phyloP scores from a whole-genome alignment of 2,797 vertebrate genomes.

The Sparus aurata region DNA sequence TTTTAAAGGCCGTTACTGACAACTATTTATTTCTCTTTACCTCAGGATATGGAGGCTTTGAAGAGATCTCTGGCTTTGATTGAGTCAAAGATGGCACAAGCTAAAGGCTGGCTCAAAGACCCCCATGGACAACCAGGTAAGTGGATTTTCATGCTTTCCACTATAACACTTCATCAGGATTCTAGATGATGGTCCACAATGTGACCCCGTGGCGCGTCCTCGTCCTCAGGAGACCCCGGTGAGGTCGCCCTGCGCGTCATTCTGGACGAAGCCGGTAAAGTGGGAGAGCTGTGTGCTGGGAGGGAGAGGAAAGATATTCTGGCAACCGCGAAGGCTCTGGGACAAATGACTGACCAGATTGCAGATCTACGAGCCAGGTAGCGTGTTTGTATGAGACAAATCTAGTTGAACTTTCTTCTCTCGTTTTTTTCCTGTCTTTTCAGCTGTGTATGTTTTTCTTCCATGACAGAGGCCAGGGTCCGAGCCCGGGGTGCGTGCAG shows the following conservation, averaged over 20 bases:
- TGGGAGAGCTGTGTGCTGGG: constrained; percentile 96
- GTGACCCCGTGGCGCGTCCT: constrained; percentile 4
- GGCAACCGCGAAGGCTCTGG: constrained; percentile 92
- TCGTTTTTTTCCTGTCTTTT: constrained; percentile 8
- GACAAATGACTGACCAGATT: constrained; percentile 96
- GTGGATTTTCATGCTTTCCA: neutral
- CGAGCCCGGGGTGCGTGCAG: constrained; percentile 83
- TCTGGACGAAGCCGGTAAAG: constrained; percentile 96
- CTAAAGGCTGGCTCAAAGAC: constrained; percentile 96
- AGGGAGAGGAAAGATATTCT: constrained; percentile 96
- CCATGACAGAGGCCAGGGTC: constrained; percentile 78
- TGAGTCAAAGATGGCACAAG: constrained; percentile 96
- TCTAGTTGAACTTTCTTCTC: neutral
- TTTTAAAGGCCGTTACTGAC: neutral
- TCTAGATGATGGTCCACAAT: neutral
- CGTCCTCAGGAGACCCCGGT: constrained; percentile 89
- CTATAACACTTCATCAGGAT: constrained; percentile 3
- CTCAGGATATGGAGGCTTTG: constrained; percentile 96
- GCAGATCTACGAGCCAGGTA: constrained; percentile 94
- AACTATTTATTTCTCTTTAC: constrained; percentile 52
- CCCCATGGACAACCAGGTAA: constrained; percentile 94
- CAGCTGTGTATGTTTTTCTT: constrained; percentile 35
- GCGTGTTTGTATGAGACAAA: neutral
- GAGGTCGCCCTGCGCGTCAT: constrained; percentile 95
- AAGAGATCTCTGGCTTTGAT: constrained; percentile 96